Evolutionary conservation across 2,113 vertebrate species (phyloP).

Genomic region (Cyanistes caeruleus): DNA sequence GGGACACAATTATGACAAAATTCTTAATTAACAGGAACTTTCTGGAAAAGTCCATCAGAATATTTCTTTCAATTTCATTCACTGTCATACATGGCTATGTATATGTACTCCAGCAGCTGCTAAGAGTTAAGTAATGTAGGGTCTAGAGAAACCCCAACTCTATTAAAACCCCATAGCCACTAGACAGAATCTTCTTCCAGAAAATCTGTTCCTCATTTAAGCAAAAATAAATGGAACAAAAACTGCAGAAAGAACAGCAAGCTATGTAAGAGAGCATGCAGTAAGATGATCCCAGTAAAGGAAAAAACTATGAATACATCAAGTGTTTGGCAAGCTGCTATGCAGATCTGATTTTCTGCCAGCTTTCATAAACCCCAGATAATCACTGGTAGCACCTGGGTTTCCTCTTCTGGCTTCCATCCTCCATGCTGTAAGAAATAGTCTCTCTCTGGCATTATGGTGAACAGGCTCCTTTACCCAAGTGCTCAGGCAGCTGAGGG

Average conservation of each 20-base stretch:
- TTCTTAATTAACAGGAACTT: background rate
- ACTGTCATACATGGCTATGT: background rate
- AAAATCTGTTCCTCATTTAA: background rate
- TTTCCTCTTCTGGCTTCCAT: background rate
- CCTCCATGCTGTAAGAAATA: background rate
- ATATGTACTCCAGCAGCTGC: background rate
- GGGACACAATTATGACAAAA: background rate
- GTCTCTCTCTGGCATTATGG: accelerated
- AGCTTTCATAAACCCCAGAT: background rate
- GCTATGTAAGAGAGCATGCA: background rate
- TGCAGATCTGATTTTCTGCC: background rate
- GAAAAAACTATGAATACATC: background rate
- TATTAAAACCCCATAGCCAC: background rate
- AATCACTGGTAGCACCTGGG: background rate
- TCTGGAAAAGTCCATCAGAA: background rate
- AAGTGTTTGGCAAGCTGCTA: background rate
- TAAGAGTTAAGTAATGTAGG: background rate
- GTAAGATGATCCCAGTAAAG: background rate
- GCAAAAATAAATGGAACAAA: background rate
- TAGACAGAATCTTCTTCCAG: background rate
- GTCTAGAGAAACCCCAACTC: background rate
- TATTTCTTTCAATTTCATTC: background rate
- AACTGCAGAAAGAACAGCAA: background rate
- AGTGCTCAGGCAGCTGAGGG: background rate
- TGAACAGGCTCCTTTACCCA: background rate